Evolutionary conservation across 2,113 vertebrate species (phyloP), one percentile per base, ranked within the genome.

Genomic region (Cynocephalus volans): DNA sequence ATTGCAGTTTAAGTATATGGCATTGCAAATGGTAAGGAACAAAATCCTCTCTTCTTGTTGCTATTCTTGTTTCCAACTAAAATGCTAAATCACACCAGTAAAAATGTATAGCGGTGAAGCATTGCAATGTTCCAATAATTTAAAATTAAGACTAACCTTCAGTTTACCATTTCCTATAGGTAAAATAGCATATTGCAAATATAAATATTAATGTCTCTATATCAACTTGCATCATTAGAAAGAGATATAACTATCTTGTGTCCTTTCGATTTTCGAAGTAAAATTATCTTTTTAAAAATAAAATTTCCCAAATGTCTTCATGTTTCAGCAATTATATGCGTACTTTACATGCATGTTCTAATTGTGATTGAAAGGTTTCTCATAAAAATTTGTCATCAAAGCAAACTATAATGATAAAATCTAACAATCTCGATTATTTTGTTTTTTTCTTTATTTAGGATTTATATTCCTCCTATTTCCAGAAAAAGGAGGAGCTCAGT

Each of bases 231-330:
- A 54, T 15, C 31, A 36, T 31, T 54, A 56, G 41, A 83, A 88
- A 80, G 17, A 67, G 5, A 75, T 52, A 21, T 4, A 90, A 52
- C 14, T 52, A 48, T 79, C 48, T 33, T 73, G 8, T 73, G n/a
- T 64, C 75, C 36, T 82, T 87, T 95, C 8, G 5, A 19, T 88
- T 54, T 86, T 95, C n/a, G 65, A 41, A 62, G 33, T 67, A 17
- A 86, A 88, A 62, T 62, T 54, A 73, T 93, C 24, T 94, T 84
- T 45, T 73, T 24, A 93, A 82, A 73, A 90, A 60, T 79, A 86
- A 64, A 90, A 80, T 62, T 0, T 0, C 58, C 23, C 45, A 62
- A 45, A 33, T 56, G 50, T 31, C 28, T 76, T 81, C 10, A 97
- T 19, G 18, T 91, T 96, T 75, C 15, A 83, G 33, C 60, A 76